A percentile compares a stretch with the other conserved stretches of the same genome.
Conservation (phyloP, 2,113 vertebrate species). For the Empidonax traillii region DNA sequence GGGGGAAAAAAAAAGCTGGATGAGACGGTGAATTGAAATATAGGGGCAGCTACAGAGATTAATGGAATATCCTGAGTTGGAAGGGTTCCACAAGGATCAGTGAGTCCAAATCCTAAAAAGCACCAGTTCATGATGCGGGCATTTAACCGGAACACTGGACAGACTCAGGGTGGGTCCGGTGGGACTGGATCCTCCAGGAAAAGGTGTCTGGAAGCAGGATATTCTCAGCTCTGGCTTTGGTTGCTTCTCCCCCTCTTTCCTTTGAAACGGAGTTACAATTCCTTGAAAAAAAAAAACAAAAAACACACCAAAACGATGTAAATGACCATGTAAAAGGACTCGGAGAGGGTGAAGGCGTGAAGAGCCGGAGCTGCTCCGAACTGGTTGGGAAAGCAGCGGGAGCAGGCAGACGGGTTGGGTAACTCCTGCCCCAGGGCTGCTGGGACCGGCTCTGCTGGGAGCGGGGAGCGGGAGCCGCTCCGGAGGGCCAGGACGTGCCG, state of each 20-base stretch:
- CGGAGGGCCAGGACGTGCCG: constrained; percentile 7
- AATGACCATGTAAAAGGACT: neutral
- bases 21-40: neutral
- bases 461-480: neutral
- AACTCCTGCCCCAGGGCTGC: constrained; percentile 27
- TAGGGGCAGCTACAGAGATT: neutral
- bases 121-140: fast-evolving
- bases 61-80: neutral
- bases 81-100: neutral
- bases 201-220: neutral
- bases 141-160: neutral
- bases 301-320: neutral
- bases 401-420: constrained; percentile 46
- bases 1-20: neutral
- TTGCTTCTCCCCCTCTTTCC: neutral
- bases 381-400: constrained; percentile 32
- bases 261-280: neutral
- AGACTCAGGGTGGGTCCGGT: fast-evolving
- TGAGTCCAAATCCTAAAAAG: neutral
- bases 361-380: neutral
- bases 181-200: neutral
- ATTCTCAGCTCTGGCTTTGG: neutral
- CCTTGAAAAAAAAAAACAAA: neutral
- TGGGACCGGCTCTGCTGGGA: constrained; percentile 19
- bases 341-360: neutral